phyloP scores from a whole-genome alignment of 2,797 vertebrate species.

The Martes flavigula region DNA sequence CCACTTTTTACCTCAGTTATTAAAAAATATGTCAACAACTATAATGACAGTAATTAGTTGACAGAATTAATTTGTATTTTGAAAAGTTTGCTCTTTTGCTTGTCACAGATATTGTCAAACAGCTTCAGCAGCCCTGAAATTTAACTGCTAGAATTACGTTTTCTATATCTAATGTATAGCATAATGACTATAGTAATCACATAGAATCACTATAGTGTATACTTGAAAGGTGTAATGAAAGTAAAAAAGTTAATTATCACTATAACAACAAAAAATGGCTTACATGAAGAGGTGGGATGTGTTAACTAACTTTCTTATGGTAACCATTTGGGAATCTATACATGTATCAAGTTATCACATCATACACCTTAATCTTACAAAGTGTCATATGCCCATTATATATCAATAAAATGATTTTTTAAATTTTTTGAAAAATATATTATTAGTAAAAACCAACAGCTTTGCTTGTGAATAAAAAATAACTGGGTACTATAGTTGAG shows the following conservation, averaged over 20 bases:
- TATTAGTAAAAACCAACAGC: neutral
- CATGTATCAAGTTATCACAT: neutral
- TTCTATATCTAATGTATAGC: neutral
- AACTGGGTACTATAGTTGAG: neutral
- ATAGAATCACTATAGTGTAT: neutral
- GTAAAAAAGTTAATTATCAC: neutral
- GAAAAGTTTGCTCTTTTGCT: neutral
- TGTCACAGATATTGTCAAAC: neutral
- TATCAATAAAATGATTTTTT: neutral
- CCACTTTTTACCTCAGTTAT: no score
- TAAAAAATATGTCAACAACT: neutral
- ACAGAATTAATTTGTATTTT: neutral
- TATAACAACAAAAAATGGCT: neutral
- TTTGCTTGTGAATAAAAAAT: neutral
- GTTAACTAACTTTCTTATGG: neutral
- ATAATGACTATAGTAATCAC: neutral
- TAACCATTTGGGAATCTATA: neutral
- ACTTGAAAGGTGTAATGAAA: neutral
- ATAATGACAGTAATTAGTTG: neutral
- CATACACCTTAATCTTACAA: neutral
- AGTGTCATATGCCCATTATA: neutral
- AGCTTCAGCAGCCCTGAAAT: neutral
- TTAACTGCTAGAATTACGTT: neutral
- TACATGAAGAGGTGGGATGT: neutral
- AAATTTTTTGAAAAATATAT: no score